These are phyloP conservation scores for Hippolais icterina DNA, from an alignment of 2,113 vertebrate genomes.

Conservation along the genomic window DNA sequence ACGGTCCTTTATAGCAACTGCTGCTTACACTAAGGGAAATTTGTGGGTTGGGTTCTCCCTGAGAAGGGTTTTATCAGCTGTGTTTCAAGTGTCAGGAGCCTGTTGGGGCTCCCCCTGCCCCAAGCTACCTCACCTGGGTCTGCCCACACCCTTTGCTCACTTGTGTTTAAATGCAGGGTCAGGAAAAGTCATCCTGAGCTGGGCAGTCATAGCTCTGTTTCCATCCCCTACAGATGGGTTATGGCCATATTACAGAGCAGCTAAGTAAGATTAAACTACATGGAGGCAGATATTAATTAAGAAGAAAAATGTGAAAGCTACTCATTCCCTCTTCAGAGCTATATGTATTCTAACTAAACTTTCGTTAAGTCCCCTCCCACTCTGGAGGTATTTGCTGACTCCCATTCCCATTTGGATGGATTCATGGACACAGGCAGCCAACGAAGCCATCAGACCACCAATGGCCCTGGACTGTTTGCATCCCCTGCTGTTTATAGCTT, in stretches of 20 bases:
- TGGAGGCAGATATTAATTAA: neutral
- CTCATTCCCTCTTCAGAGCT: neutral
- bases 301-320: neutral
- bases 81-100: neutral
- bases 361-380: neutral
- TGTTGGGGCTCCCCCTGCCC: neutral
- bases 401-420: neutral
- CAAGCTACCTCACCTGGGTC: too few species aligned
- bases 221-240: neutral
- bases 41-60: neutral
- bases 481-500: neutral
- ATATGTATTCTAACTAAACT: neutral
- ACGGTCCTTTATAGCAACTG: neutral
- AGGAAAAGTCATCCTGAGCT: neutral
- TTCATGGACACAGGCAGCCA: neutral
- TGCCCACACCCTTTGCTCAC: neutral
- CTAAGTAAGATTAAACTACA: neutral
- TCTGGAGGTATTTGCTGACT: neutral
- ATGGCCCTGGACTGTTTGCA: neutral
- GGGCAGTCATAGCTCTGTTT: neutral
- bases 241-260: neutral
- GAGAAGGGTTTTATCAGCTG: neutral
- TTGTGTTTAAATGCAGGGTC: neutral
- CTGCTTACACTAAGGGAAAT: too few species aligned
- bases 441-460: fast-evolving